A percentile compares a stretch with the other conserved stretches of the same genome.
phyloP scores from a whole-genome alignment of 2,888 invertebrate genomes.

The Harpagoxenus sublaevis region DNA sequence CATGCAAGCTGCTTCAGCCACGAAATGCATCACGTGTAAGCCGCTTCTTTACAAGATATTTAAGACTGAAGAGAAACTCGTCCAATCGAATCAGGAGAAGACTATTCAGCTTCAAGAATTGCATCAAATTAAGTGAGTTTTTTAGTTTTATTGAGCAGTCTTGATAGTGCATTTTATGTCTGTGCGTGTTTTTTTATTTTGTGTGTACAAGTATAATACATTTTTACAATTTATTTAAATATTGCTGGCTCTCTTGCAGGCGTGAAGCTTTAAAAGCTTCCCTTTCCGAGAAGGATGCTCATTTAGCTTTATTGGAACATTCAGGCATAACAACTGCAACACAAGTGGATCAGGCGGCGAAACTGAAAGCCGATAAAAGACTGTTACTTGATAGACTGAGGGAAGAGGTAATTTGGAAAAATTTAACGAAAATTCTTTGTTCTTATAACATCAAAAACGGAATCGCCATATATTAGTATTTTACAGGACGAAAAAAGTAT shows the following conservation, averaged over 20 bases:
- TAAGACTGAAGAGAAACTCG: constrained; percentile 89
- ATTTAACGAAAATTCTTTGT: background rate
- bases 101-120: constrained; percentile 91
- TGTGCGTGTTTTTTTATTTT: background rate
- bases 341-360: constrained; percentile 90
- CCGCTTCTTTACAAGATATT: constrained; percentile 89
- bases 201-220: background rate
- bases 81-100: constrained; percentile 89
- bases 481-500: constrained; percentile 81
- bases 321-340: constrained; percentile 90
- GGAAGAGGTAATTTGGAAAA: constrained; percentile 86
- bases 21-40: constrained; percentile 90
- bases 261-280: constrained; percentile 94
- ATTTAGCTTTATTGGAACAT: constrained; percentile 93
- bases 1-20: constrained; percentile 90
- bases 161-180: background rate
- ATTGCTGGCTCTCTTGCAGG: constrained; percentile 86
- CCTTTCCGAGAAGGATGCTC: constrained; percentile 95
- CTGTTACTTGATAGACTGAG: constrained; percentile 91
- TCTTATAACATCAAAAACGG: background rate
- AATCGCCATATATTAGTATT: constrained; percentile 7
- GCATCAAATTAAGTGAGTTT: constrained; percentile 92
- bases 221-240: constrained; percentile 14
- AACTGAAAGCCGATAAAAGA: constrained; percentile 90
- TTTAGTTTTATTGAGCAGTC: background rate